Conservation (phyloP, 1,140 invertebrate species). For the Conus ventricosus region DNA sequence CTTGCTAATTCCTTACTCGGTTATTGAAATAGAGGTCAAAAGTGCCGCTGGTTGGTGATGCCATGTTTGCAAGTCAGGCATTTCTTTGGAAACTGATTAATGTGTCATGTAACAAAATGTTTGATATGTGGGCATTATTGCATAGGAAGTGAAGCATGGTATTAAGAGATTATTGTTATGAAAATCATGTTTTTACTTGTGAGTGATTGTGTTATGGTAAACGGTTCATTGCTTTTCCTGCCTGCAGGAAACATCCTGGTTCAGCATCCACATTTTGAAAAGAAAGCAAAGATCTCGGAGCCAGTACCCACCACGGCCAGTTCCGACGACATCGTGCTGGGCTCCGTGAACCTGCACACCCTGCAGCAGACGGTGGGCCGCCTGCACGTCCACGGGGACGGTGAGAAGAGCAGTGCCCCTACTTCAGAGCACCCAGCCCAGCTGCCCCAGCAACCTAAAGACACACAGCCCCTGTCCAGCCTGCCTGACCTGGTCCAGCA, state of each 20-base stretch:
- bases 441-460: not conserved
- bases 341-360: conserved; percentile 48
- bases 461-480: conserved; percentile 22
- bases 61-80: too few relatives aligned
- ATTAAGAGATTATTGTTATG: too few relatives aligned
- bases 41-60: too few relatives aligned
- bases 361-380: conserved; percentile 49
- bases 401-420: conserved; percentile 17
- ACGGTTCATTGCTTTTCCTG: not conserved
- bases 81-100: too few relatives aligned
- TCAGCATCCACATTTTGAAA: conserved; percentile 47
- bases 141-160: too few relatives aligned
- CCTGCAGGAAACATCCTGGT: conserved; percentile 49
- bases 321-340: conserved; percentile 51
- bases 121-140: too few relatives aligned
- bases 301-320: not conserved
- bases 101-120: too few relatives aligned
- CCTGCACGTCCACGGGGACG: conserved; percentile 38
- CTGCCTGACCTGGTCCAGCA: conserved; percentile 57
- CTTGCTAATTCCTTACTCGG: too few relatives aligned
- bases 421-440: not conserved
- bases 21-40: too few relatives aligned
- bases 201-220: not conserved
- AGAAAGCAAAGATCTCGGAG: conserved; percentile 20
- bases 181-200: not conserved